Evolutionary conservation across 2,888 invertebrate species (phyloP).

Genomic region (Apotomis capreana): DNA sequence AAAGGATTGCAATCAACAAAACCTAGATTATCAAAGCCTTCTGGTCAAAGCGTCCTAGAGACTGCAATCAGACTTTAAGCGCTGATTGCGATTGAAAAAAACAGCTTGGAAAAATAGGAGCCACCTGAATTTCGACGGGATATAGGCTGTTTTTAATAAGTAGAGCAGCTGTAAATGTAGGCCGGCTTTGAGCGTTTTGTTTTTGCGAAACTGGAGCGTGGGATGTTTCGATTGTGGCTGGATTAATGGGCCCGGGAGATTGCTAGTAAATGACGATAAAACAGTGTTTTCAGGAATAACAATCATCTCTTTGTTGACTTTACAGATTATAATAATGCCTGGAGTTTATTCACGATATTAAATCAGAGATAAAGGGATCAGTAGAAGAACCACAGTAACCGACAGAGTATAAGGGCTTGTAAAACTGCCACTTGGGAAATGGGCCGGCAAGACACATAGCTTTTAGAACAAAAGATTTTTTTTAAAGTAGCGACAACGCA

Average conservation of each 20-base stretch:
- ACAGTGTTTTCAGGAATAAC: no score
- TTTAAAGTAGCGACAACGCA: no score
- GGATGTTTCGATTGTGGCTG: neutral
- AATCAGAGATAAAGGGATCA: no score
- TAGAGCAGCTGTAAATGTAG: neutral
- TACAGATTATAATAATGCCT: no score
- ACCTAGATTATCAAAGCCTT: constrained; percentile 8
- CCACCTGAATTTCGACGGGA: neutral
- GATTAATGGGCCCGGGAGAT: neutral
- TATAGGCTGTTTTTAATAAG: neutral
- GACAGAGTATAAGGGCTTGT: no score
- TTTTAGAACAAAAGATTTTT: no score
- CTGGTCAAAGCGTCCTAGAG: constrained; percentile 1
- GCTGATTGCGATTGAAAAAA: constrained; percentile 17
- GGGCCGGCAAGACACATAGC: no score
- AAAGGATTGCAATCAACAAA: constrained; percentile 2
- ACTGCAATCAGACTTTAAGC: constrained; percentile 7
- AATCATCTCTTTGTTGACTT: no score
- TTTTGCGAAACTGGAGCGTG: constrained; percentile 3
- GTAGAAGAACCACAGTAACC: no score
- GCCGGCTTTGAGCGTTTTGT: constrained; percentile 3
- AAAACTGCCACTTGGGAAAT: no score
- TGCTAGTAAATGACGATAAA: neutral
- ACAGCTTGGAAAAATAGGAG: neutral
- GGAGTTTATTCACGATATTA: no score